Evolutionary conservation across 2,113 vertebrate genomes (phyloP), one percentile per base, ranked within the genome.

Genomic region (Tonatia bakeri): DNA sequence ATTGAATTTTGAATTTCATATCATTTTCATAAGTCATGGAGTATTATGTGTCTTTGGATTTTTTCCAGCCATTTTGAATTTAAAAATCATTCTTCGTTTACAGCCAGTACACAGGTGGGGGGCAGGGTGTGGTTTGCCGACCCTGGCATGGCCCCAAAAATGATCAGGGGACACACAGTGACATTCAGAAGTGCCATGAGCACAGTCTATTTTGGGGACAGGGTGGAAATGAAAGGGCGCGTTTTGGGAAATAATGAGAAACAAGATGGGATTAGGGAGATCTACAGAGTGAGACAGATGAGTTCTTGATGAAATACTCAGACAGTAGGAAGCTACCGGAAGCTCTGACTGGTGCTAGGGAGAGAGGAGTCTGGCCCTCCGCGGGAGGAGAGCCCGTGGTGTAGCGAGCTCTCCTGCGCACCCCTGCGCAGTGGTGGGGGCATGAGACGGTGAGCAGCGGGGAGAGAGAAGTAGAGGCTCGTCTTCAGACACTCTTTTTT

Each of bases 211-310:
- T 82, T 69, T 36, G 75, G 28, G 40, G 64, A 45, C 8, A 69
- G 31, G 26, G 15, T 79, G 43, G 70, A 92, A 47, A 40, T 45
- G 15, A 36, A 90, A 77, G 13, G 38, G 24, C 52, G 2, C 17
- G 4, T 89, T 54, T 70, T 86, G 59, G 81, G 8, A 86, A 84
- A 87, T 77, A 43, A 70, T 56, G 33, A 73, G 15, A 93, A 91
- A 16, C n/a, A n/a, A 91, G 72, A 31, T 17, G 59, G 28, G 4
- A n/a, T 81, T 70, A 40, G n/a, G 64, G 72, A 85, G 50, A 38
- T 50, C 69, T 24, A 7, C 50, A 17, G 40, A 54, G 40, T 28
- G 45, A 77, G 38, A 43, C 11, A 45, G 20, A 20, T 76, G 73
- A 45, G 22, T 4, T 40, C 86, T 79, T 52, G 14, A 80, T 84